Base-by-base conservation (phyloP, 2,888 invertebrate genomes). In the Epiblema foenella region DNA sequence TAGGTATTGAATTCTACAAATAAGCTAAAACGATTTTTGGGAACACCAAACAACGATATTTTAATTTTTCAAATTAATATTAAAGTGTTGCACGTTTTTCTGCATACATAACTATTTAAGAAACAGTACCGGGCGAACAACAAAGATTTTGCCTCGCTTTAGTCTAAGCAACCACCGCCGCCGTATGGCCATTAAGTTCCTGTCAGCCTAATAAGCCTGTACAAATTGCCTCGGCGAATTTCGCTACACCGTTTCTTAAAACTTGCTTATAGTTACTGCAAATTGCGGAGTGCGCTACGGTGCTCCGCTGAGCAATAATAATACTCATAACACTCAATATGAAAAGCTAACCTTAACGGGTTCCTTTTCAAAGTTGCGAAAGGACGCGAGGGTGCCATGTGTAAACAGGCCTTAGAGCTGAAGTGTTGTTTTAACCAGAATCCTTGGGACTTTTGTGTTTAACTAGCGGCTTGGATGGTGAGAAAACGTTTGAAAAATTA, bases 201-300 rank as follows among this genome's bases (percentile, higher is more conserved):
- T 51, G 68, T 37, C 39, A 51, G 70, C 54, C 70, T 71, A 71
- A 70, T 65, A 70, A 51, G 70, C 70, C 66, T 18, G 54, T 54
- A 49, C 59, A 62, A 70, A 71, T 62, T 46, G 60, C 54, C 60
- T 42, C 20, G 20, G 33, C 29, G 29, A 66, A 71, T 66, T 71
- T 54, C 37, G 60, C 24, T 33, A 65, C 66, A 54, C 56, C 70
- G 17, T 66, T 71, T 71, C 70, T 71, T 71, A 71, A 66, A 71
- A 66, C 70, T 71, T 60, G 66, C 60, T 60, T 59, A 52, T 66
- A 71, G 60, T 71, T 71, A 71, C 60, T 66, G 70, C 70, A 71
- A 71, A 71, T 71, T 60, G 60, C 66, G 37, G 54, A 29, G 70
- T 33, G 9, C 24, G 18, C 42, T 12, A 37, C 60, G 60, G 60